Evolutionary conservation across 2,113 vertebrate species (phyloP).

Genomic region (Brachyhypopomus occidentalis): DNA sequence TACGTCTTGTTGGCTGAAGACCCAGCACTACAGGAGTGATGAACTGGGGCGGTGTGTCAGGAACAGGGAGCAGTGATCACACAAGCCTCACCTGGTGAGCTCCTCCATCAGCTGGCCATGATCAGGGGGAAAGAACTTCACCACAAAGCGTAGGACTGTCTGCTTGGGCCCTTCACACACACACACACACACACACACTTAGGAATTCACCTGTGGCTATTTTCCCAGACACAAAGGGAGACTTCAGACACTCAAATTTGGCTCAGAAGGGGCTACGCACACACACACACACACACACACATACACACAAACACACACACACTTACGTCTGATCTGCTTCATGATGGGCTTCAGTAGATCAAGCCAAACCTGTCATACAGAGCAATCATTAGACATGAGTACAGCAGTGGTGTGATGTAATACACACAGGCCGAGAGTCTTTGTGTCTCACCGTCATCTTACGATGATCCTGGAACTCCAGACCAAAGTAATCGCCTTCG

Average conservation of each 20-base stretch:
- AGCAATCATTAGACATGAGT: constrained; percentile 20
- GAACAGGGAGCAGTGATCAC: constrained; percentile 31
- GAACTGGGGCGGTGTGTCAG: neutral
- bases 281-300: constrained; percentile 3
- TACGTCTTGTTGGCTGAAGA: neutral
- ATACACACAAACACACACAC: neutral
- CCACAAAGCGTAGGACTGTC: constrained; percentile 88
- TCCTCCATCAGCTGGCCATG: constrained; percentile 95
- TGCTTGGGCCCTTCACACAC: constrained; percentile 86
- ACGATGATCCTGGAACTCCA: constrained; percentile 93
- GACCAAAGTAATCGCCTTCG: constrained; percentile 97
- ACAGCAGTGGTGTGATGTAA: neutral
- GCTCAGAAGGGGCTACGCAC: too few relatives aligned
- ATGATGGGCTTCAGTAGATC: constrained; percentile 95
- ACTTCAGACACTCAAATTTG: neutral
- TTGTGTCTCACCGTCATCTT: constrained; percentile 87
- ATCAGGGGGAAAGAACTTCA: constrained; percentile 98
- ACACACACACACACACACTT: constrained; percentile 8
- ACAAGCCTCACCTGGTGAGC: constrained; percentile 83
- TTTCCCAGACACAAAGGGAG: neutral
- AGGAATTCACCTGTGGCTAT: neutral
- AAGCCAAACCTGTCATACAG: constrained; percentile 86
- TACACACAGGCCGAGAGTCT: neutral
- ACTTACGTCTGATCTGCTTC: constrained; percentile 97
- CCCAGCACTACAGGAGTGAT: neutral